Percentiles rank a stretch among this genome's conserved stretches.
phyloP scores from a whole-genome alignment of 2,113 vertebrate genomes.

The Chitala chitala region DNA sequence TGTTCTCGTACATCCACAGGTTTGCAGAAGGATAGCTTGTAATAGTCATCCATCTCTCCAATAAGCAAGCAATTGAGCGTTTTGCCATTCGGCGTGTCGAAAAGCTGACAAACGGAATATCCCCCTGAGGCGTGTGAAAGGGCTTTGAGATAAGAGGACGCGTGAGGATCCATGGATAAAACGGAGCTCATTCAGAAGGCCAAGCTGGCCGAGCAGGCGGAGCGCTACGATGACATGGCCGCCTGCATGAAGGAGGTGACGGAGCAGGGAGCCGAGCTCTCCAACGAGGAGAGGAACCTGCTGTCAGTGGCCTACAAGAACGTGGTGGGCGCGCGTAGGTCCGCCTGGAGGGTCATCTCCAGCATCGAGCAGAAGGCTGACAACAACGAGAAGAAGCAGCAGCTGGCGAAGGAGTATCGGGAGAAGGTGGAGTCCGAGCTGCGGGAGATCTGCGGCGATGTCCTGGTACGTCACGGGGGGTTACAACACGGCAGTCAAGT shows the following conservation, averaged over 20 bases:
- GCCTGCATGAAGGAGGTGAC: constrained; percentile 86
- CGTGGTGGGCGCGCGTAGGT: constrained; percentile 82
- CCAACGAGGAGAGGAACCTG: constrained; percentile 93
- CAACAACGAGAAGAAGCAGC: constrained; percentile 74
- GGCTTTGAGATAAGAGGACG: constrained; percentile 29
- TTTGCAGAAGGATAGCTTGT: constrained; percentile 5
- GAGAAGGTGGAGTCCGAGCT: constrained; percentile 89
- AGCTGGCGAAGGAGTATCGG: constrained; percentile 81
- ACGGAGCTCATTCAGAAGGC: constrained; percentile 85
- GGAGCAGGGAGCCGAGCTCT: constrained; percentile 77
- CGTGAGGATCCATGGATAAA: constrained; percentile 92
- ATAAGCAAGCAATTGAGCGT: no score
- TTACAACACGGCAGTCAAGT: no score
- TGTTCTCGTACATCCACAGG: background rate
- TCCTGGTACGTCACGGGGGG: constrained; percentile 76
- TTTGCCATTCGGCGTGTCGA: background rate
- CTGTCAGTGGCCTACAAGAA: constrained; percentile 97
- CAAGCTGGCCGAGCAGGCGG: constrained; percentile 94
- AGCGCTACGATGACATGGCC: constrained; percentile 97
- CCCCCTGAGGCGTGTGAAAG: background rate
- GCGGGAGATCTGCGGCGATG: constrained; percentile 79
- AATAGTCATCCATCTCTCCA: background rate
- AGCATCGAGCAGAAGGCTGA: constrained; percentile 84
- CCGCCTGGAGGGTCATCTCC: constrained; percentile 91
- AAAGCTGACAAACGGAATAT: background rate